Evolutionary conservation across 2,888 invertebrate species (phyloP).

Genomic region (Sylvicola cinctus): DNA sequence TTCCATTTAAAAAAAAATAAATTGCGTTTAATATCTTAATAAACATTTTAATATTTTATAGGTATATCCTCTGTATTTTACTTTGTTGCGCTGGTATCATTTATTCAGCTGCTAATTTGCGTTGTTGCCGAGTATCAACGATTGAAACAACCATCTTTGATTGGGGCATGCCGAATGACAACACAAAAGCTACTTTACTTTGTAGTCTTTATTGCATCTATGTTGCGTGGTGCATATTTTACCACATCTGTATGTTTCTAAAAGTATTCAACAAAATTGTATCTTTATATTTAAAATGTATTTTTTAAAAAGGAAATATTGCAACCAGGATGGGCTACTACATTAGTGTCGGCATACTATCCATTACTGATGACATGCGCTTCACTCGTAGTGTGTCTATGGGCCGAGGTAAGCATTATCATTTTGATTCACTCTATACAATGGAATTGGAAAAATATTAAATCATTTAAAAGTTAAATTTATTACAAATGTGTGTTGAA

Average conservation of each 20-base stretch:
- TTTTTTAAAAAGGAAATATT: constrained; percentile 41
- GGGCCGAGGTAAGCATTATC: constrained; percentile 62
- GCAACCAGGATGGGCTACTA: constrained; percentile 68
- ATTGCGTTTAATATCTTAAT: background rate
- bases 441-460: no score
- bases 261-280: background rate
- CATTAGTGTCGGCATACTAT: constrained; percentile 75
- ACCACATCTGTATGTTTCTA: constrained; percentile 56
- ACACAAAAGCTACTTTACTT: constrained; percentile 79
- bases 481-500: no score
- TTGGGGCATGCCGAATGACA: constrained; percentile 67
- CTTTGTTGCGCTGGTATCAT: constrained; percentile 61
- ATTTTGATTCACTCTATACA: no score
- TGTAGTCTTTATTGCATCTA: constrained; percentile 66
- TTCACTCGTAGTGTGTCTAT: constrained; percentile 79
- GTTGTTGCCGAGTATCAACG: constrained; percentile 62
- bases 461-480: no score
- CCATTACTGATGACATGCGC: constrained; percentile 74
- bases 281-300: background rate
- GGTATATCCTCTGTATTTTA: constrained; percentile 60
- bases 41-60: constrained; percentile 12
- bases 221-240: constrained; percentile 73
- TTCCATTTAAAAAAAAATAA: no score
- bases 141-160: constrained; percentile 61
- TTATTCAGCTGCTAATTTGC: constrained; percentile 67